Conservation (phyloP, 2,888 invertebrate species). For the Serrognathus titanus region DNA sequence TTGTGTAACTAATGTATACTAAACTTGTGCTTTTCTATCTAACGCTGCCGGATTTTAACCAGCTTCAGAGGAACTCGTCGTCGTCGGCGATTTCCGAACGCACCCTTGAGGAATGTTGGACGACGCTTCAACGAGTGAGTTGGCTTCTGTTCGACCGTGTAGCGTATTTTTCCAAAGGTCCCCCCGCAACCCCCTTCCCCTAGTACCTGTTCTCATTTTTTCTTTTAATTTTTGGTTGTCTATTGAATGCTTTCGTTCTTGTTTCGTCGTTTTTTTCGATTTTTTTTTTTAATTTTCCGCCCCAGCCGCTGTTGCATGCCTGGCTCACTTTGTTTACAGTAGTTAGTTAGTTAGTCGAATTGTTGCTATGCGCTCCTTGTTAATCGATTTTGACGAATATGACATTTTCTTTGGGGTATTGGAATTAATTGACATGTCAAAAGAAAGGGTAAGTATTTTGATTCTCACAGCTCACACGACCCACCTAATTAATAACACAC, state of each 20-base stretch:
- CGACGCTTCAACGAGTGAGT: conserved; percentile 95
- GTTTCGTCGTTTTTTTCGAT: background rate
- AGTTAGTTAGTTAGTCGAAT: background rate
- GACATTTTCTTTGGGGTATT: conserved; percentile 23
- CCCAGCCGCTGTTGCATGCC: background rate
- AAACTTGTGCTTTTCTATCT: conserved; percentile 43
- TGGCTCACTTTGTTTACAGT: background rate
- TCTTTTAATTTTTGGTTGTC: background rate
- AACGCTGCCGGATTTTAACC: conserved; percentile 51
- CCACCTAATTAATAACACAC: too few species aligned
- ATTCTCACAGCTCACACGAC: too few species aligned
- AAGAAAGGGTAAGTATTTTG: conserved; percentile 41
- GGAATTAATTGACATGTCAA: conserved; percentile 23
- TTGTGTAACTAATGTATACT: conserved; percentile 33
- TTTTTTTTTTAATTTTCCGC: background rate
- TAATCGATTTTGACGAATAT: conserved; percentile 2
- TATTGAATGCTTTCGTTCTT: background rate
- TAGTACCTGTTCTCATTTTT: background rate
- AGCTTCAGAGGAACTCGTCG: conserved; percentile 50
- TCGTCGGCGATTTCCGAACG: conserved; percentile 77
- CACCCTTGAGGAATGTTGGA: conserved; percentile 91
- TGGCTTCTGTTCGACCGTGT: conserved; percentile 88
- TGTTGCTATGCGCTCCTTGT: too few species aligned
- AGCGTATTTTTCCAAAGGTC: conserved; percentile 71
- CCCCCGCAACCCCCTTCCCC: background rate